Evolutionary conservation across 2,888 invertebrate genomes (phyloP), one percentile per base, ranked within the genome.

Genomic region (Parasteatoda lunata): DNA sequence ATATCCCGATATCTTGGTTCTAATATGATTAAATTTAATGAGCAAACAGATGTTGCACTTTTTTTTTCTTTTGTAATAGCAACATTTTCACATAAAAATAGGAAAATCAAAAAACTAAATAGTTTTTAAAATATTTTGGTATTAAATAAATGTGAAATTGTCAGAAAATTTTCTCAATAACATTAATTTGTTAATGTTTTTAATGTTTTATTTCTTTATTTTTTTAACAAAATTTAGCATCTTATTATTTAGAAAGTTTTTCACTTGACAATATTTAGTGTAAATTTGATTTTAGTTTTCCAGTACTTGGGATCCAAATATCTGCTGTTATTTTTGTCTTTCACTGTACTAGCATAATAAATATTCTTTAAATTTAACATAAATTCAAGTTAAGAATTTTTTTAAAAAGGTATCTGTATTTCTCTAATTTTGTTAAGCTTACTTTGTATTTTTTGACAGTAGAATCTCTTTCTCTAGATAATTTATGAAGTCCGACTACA

Each of bases 401-500:
- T 9, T 59, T 9, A 11, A 9, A n/a, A 59, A 59, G 59, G 13
- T 59, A 11, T 59, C 13, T 11, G 13, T 59, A 59, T 3, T 9
- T 59, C 13, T 66, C 7, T 51, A 7, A 51, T 51, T 45, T 15
- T 59, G 5, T 7, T 11, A 45, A 30, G 15, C 66, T 15, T 68
- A 84, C 84, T 69, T 59, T 59, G 45, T 78, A 51, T 11, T 15
- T 48, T 64, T 15, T 68, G 5, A 64, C 73, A 48, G 72, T 73
- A 3, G 68, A 49, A n/a, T 59, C 51, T 66, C 68, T 4, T 45
- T 78, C 73, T n/a, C 78, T 69, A 4, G 84, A 84, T 47, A 84
- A 51, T 9, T 78, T 78, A 49, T 84, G 69, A 4, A 84, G 9
- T 30, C 84, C 84, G 11, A 64, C 73, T 64, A 84, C 45, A 65